Conservation (phyloP, 2,113 vertebrate genomes). For the Spea multiplicata region DNA sequence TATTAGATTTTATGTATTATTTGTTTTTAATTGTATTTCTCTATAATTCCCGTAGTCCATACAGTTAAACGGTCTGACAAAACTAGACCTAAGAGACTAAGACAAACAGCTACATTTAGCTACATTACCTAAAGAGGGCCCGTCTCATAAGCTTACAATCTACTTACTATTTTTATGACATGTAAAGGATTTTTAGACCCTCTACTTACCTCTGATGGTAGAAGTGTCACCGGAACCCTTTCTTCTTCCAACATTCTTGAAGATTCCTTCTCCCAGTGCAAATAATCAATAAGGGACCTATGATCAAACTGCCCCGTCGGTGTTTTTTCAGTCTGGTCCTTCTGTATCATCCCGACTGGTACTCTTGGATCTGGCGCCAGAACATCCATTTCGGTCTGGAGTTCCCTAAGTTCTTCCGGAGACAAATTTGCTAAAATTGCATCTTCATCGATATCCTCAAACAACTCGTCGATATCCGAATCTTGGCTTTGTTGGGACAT, state of each 20-base stretch:
- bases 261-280: conserved; percentile 92
- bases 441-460: conserved; percentile 84
- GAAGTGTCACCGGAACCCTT: conserved; percentile 78
- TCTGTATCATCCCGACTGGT: conserved; percentile 90
- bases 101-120: too few relatives aligned
- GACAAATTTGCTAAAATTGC: conserved; percentile 90
- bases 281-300: conserved; percentile 86
- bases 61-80: too few relatives aligned
- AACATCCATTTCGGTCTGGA: conserved; percentile 91
- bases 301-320: conserved; percentile 89
- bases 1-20: too few relatives aligned
- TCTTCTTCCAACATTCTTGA: conserved; percentile 90
- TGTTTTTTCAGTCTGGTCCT: conserved; percentile 86
- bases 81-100: too few relatives aligned
- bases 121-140: too few relatives aligned
- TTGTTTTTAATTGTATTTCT: too few relatives aligned
- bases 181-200: not conserved
- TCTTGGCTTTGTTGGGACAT: conserved; percentile 66
- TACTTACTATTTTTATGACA: not conserved
- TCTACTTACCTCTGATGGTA: conserved; percentile 75
- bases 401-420: conserved; percentile 85
- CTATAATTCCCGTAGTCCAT: too few relatives aligned
- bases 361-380: conserved; percentile 88
- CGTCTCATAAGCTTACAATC: too few relatives aligned
- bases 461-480: conserved; percentile 57